A percentile compares a stretch with the other conserved stretches of the same genome.
Evolutionary conservation across 2,888 invertebrate genomes (phyloP).

Genomic region (Tachina fera): DNA sequence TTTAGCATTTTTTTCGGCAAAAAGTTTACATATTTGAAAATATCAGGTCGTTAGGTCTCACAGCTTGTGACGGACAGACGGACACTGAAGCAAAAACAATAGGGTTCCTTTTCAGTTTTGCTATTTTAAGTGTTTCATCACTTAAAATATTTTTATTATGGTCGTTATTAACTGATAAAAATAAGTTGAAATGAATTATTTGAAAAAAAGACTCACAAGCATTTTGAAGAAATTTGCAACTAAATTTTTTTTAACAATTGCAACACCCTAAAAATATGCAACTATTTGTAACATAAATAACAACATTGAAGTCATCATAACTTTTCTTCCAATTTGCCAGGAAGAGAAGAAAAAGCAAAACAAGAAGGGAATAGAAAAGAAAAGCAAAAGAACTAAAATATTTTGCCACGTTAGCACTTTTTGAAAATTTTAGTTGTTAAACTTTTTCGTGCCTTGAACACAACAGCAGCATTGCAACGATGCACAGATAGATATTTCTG

Average conservation of each 20-base stretch:
- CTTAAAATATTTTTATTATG: too few species aligned
- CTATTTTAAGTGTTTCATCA: too few species aligned
- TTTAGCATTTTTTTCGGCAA: too few species aligned
- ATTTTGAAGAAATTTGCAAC: conserved; percentile 43
- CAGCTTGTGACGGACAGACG: too few species aligned
- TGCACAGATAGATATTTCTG: conserved; percentile 25
- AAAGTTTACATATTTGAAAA: too few species aligned
- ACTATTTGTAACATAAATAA: conserved; percentile 1
- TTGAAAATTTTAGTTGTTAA: conserved; percentile 47
- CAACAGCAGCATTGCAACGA: conserved; percentile 18
- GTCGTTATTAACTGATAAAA: not conserved
- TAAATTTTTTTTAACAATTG: not conserved
- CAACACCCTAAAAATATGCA: conserved; percentile 12
- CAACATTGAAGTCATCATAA: conserved; percentile 2
- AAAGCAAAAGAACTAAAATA: conserved; percentile 44
- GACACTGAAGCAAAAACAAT: too few species aligned
- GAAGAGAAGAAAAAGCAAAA: not conserved
- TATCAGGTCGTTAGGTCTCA: too few species aligned
- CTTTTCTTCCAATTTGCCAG: not conserved
- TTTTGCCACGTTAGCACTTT: conserved; percentile 70
- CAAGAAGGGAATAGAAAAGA: not conserved
- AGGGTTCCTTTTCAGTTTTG: too few species aligned
- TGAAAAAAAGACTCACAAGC: conserved; percentile 1
- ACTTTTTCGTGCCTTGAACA: conserved; percentile 49
- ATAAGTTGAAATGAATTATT: conserved; percentile 21